phyloP scores from a whole-genome alignment of 2,888 invertebrate species.

The Epiblema foenella region DNA sequence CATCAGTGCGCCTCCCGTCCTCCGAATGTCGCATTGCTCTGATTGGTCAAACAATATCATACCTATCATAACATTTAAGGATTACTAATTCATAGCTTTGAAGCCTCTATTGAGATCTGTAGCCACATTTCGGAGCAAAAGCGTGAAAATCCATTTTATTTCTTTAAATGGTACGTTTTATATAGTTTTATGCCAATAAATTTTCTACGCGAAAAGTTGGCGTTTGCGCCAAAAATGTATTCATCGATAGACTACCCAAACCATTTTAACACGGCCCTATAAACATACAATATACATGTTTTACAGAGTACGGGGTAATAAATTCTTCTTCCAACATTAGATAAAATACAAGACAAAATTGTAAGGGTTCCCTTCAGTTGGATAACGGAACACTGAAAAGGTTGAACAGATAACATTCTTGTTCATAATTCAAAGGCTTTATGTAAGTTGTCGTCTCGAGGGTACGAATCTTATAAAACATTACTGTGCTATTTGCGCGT shows the following conservation, averaged over 20 bases:
- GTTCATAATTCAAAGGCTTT: slow-evolving; percentile 43
- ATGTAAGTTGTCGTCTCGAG: slow-evolving; percentile 47
- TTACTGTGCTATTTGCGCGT: slow-evolving; percentile 48
- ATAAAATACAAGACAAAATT: slow-evolving; percentile 43
- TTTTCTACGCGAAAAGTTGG: background rate
- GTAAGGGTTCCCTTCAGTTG: slow-evolving; percentile 40
- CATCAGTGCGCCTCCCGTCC: no score
- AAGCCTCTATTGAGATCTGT: no score
- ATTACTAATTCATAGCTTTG: no score
- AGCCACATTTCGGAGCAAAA: background rate
- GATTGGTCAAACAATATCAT: background rate
- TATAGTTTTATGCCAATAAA: slow-evolving; percentile 6
- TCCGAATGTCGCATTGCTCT: background rate
- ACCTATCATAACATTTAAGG: background rate
- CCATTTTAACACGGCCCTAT: slow-evolving; percentile 28
- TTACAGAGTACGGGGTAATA: slow-evolving; percentile 32
- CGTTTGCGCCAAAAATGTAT: slow-evolving; percentile 7
- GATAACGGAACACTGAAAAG: slow-evolving; percentile 43
- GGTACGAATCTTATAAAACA: slow-evolving; percentile 56
- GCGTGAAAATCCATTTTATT: background rate
- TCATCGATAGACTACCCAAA: slow-evolving; percentile 24
- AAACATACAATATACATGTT: slow-evolving; percentile 33
- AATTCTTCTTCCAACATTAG: slow-evolving; percentile 27
- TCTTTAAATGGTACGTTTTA: background rate
- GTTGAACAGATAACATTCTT: slow-evolving; percentile 41